These are phyloP conservation scores for Drosophila villosipedis DNA, from an alignment of 2,888 invertebrate genomes.

Conservation along the genomic window DNA sequence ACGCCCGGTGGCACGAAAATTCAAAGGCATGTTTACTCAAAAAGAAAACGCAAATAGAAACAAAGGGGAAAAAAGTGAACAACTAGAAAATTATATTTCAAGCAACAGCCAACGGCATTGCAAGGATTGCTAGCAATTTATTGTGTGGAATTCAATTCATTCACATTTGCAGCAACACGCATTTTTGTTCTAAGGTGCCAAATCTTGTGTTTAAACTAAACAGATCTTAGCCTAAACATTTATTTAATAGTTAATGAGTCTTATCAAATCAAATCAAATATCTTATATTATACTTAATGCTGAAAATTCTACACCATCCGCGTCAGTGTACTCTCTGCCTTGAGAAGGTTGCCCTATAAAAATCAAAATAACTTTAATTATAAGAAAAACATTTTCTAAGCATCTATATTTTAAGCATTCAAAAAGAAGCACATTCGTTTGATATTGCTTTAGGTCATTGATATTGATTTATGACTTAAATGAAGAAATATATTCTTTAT, in stretches of 20 bases:
- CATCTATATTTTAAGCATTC: background rate
- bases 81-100: constrained; percentile 32
- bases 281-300: background rate
- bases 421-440: background rate
- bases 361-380: background rate
- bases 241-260: background rate
- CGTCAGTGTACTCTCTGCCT: background rate
- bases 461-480: no score
- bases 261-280: background rate
- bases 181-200: constrained; percentile 24
- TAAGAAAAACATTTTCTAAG: background rate
- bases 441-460: background rate
- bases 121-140: constrained; percentile 32
- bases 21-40: constrained; percentile 56
- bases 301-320: background rate
- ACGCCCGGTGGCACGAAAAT: constrained; percentile 54
- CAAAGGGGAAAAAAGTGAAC: constrained; percentile 34
- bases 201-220: constrained; percentile 17
- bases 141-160: constrained; percentile 22
- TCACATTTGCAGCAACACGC: constrained; percentile 38
- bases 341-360: background rate
- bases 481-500: background rate
- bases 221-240: constrained; percentile 22
- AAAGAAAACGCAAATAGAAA: constrained; percentile 4
- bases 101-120: constrained; percentile 28